Conservation (phyloP, 2,113 vertebrate genomes). For the Loxodonta africana region DNA sequence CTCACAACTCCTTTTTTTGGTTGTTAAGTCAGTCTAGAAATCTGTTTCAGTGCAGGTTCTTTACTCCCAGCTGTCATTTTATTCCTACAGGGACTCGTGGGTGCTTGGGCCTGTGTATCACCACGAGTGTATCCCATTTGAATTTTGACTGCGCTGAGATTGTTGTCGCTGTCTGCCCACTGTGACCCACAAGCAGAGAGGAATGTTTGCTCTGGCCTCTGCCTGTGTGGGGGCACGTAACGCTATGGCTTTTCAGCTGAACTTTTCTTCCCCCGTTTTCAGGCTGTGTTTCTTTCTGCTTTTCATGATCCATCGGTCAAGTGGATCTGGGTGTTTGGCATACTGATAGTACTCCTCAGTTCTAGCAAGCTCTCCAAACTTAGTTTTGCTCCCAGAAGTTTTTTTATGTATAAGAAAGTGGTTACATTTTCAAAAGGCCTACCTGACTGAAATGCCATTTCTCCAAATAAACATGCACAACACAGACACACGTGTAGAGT, state of each 20-base stretch:
- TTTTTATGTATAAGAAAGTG: neutral
- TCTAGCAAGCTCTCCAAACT: neutral
- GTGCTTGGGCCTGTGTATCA: neutral
- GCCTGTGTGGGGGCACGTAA: neutral
- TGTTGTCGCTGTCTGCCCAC: neutral
- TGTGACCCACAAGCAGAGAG: neutral
- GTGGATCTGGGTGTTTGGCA: neutral
- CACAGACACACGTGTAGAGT: neutral
- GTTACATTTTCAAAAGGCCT: neutral
- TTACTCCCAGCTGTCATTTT: neutral
- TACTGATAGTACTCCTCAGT: neutral
- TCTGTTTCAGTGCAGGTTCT: neutral
- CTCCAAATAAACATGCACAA: neutral
- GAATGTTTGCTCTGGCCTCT: neutral
- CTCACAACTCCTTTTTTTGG: neutral
- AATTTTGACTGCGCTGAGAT: neutral
- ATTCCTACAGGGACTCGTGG: neutral
- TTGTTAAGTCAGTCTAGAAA: constrained; percentile 45
- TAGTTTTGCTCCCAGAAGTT: neutral
- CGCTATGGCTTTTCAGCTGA: neutral
- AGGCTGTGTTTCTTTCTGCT: neutral
- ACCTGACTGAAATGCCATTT: neutral
- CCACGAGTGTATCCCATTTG: neutral
- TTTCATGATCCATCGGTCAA: neutral
- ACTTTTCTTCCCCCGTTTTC: neutral